A percentile compares a stretch with the other conserved stretches of the same genome.
Conservation (phyloP, 2,113 vertebrate species). For the Bungarus multicinctus region DNA sequence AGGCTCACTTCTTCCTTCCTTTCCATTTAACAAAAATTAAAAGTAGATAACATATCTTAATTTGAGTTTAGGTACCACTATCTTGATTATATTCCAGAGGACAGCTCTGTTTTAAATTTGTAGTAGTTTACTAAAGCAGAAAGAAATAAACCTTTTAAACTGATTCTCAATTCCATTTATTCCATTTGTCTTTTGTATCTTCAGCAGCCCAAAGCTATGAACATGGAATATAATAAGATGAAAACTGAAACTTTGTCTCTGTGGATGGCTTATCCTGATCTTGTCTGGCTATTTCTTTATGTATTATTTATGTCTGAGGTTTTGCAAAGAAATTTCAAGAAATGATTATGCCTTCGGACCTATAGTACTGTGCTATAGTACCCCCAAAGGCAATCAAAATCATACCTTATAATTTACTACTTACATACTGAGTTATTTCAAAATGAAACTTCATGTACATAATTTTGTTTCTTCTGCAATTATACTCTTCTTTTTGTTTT, state of each 20-base stretch:
- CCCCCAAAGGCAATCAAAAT: slow-evolving; percentile 29
- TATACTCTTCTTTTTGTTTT: slow-evolving; percentile 24
- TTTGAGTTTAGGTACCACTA: neutral
- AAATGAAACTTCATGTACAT: slow-evolving; percentile 31
- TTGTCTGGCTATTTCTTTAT: slow-evolving; percentile 28
- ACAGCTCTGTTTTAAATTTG: neutral
- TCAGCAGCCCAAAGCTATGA: neutral
- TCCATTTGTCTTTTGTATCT: neutral
- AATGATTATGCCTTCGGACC: slow-evolving; percentile 30
- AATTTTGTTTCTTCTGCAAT: slow-evolving; percentile 32
- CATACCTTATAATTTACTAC: slow-evolving; percentile 25
- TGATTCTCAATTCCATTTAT: neutral
- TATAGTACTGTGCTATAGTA: neutral
- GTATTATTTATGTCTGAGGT: slow-evolving; percentile 44
- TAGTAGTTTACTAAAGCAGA: neutral
- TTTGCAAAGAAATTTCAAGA: slow-evolving; percentile 36
- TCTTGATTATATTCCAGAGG: neutral
- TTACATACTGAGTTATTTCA: slow-evolving; percentile 1
- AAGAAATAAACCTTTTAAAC: neutral
- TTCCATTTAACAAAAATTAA: neutral
- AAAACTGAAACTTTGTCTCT: neutral
- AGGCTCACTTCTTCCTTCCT: neutral
- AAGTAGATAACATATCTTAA: neutral
- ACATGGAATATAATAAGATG: neutral
- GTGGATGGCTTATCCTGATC: neutral